phyloP scores from a whole-genome alignment of 1,140 invertebrate species.

The Metaphire vulgaris region DNA sequence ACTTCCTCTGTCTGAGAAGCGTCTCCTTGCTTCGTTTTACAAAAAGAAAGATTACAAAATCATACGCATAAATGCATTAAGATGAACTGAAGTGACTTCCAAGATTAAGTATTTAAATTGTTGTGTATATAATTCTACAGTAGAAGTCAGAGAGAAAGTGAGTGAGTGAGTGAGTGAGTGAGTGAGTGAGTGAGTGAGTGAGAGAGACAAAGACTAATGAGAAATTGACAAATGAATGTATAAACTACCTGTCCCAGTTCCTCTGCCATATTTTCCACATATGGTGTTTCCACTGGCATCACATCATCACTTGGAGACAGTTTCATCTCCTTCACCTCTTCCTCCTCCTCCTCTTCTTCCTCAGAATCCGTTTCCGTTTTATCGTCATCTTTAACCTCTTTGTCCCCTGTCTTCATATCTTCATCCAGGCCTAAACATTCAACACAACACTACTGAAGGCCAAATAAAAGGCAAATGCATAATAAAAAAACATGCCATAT shows the following conservation, averaged over 20 bases:
- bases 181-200: too few species aligned
- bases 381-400: constrained; percentile 42
- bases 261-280: constrained; percentile 56
- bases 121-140: too few species aligned
- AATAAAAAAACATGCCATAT: too few species aligned
- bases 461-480: too few species aligned
- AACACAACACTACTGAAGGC: too few species aligned
- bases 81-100: too few species aligned
- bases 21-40: constrained; percentile 65
- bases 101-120: too few species aligned
- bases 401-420: constrained; percentile 41
- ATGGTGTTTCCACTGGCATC: constrained; percentile 44
- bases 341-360: constrained; percentile 6
- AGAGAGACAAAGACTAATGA: too few species aligned
- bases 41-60: constrained; percentile 31
- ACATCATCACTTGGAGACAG: constrained; percentile 23
- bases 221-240: too few species aligned
- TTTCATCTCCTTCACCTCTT: neutral
- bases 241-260: constrained; percentile 63
- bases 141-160: too few species aligned
- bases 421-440: constrained; percentile 30
- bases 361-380: constrained; percentile 31
- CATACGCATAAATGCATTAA: neutral
- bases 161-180: too few species aligned
- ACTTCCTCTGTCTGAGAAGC: constrained; percentile 74